phyloP scores from a whole-genome alignment of 2,113 vertebrate genomes.

The Scalopus aquaticus region DNA sequence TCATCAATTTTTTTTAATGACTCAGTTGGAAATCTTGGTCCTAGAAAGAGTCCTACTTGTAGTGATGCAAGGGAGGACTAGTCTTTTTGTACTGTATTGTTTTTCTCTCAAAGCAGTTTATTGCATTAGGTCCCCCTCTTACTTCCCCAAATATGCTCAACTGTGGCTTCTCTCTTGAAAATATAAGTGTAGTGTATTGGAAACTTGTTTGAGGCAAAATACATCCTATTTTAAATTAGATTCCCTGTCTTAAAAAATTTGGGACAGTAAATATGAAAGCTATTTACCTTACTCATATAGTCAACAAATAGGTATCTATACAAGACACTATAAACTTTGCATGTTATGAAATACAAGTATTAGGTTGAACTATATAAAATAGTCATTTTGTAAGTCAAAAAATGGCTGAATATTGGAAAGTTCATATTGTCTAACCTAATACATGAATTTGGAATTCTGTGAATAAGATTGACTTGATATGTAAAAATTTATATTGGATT shows the following conservation, averaged over 20 bases:
- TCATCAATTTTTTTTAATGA: slow-evolving; percentile 34
- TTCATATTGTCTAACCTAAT: not conserved
- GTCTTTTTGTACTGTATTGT: slow-evolving; percentile 48
- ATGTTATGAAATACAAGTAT: slow-evolving; percentile 34
- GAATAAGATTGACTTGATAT: not conserved
- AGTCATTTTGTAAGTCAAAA: slow-evolving; percentile 38
- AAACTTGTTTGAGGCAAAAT: slow-evolving; percentile 24
- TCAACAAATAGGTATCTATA: slow-evolving; percentile 44
- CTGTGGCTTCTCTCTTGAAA: slow-evolving; percentile 57
- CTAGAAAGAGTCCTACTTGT: slow-evolving; percentile 16
- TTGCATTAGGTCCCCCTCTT: not conserved
- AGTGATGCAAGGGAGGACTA: not conserved
- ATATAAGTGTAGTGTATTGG: slow-evolving; percentile 40
- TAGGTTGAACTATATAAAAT: slow-evolving; percentile 8
- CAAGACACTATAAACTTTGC: not conserved
- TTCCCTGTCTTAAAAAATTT: slow-evolving; percentile 39
- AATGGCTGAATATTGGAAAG: not conserved
- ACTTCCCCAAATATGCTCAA: not conserved
- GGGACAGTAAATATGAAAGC: slow-evolving; percentile 14
- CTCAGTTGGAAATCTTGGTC: not conserved
- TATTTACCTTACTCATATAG: slow-evolving; percentile 24
- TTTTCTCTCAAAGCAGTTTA: slow-evolving; percentile 54
- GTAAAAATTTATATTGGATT: slow-evolving; percentile 6
- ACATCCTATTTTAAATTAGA: slow-evolving; percentile 51
- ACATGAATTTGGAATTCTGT: slow-evolving; percentile 22